Evolutionary conservation across 1,140 invertebrate species (phyloP).

Genomic region (Homarus americanus): DNA sequence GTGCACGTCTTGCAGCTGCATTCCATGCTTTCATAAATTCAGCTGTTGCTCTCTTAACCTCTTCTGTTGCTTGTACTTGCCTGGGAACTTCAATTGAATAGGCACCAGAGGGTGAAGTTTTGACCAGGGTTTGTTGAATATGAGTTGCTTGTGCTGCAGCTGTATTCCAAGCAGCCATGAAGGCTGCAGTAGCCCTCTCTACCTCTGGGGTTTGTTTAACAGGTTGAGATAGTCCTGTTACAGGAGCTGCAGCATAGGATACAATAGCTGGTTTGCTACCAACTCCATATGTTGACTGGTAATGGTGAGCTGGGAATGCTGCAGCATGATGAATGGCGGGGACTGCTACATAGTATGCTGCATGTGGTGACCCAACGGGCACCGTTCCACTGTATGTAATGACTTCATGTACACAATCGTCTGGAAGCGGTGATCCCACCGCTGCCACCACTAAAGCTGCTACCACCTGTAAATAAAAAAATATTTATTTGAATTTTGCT

Average conservation of each 20-base stretch:
- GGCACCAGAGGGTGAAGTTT: not conserved
- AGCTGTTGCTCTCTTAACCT: conserved; percentile 26
- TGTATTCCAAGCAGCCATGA: conserved; percentile 51
- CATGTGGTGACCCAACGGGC: not conserved
- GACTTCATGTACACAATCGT: not conserved
- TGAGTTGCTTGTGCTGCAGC: conserved; percentile 15
- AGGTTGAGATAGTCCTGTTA: not conserved
- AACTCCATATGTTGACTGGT: conserved; percentile 16
- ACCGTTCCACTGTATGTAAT: not conserved
- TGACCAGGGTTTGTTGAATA: conserved; percentile 1
- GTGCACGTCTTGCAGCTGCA: conserved; percentile 14
- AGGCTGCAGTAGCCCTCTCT: conserved; percentile 30
- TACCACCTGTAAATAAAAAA: not conserved
- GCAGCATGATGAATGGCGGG: not conserved
- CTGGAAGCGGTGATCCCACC: not conserved
- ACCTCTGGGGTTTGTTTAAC: conserved; percentile 33
- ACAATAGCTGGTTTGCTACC: conserved; percentile 12
- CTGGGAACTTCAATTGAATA: not conserved
- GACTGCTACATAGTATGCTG: not conserved
- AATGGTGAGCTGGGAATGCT: not conserved
- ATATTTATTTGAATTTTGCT: no score
- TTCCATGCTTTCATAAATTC: conserved; percentile 39
- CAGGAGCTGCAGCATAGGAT: conserved; percentile 24
- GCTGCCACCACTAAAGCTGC: conserved; percentile 12
- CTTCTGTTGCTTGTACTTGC: conserved; percentile 28